Percentiles rank a stretch among this genome's conserved stretches.
Evolutionary conservation across 2,113 vertebrate species (phyloP).

Genomic region (Indicator indicator): DNA sequence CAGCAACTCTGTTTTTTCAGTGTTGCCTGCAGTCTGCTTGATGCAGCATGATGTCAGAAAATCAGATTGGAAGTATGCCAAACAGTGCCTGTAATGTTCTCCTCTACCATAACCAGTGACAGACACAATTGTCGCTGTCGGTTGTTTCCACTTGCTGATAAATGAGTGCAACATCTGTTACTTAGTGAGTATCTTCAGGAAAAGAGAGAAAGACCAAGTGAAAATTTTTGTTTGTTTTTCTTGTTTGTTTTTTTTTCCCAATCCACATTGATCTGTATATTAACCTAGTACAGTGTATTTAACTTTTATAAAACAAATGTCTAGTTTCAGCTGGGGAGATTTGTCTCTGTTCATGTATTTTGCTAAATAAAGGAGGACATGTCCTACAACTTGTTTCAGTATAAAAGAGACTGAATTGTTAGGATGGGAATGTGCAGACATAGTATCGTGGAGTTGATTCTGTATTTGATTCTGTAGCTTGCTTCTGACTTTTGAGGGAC

Average conservation of each 20-base stretch:
- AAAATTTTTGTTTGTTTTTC: not conserved
- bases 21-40: not conserved
- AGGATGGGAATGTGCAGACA: not conserved
- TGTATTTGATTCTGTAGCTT: not conserved
- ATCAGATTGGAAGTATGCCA: slow-evolving; percentile 47
- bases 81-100: not conserved
- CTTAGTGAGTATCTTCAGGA: slow-evolving; percentile 5
- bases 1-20: not conserved
- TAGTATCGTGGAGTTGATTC: not conserved
- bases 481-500: not conserved
- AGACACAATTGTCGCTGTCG: not conserved
- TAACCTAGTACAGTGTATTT: not conserved
- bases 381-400: not conserved
- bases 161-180: slow-evolving; percentile 32
- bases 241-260: not conserved
- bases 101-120: not conserved
- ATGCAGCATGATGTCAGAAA: slow-evolving; percentile 40
- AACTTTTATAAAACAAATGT: not conserved
- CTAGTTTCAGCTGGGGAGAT: not conserved
- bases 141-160: slow-evolving; percentile 32
- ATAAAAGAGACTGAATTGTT: not conserved
- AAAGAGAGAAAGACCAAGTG: not conserved
- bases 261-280: not conserved
- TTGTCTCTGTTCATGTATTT: not conserved
- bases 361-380: not conserved